Conservation (phyloP, 1,140 invertebrate genomes). For the Microplitis demolitor region DNA sequence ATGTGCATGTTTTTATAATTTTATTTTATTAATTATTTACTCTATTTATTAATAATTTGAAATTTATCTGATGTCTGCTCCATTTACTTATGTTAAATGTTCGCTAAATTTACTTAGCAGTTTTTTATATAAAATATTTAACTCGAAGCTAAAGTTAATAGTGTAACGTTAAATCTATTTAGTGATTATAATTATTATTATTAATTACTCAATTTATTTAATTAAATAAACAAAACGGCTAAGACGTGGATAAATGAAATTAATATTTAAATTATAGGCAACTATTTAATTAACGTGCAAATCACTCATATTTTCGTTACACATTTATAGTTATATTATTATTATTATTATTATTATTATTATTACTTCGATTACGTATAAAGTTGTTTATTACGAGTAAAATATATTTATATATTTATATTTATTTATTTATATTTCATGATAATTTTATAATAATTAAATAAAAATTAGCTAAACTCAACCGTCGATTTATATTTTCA, state of each 20-base stretch:
- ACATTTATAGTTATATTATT: neutral
- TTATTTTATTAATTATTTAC: too few species aligned
- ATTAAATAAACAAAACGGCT: neutral
- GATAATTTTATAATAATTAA: neutral
- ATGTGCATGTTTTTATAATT: too few species aligned
- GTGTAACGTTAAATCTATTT: too few species aligned
- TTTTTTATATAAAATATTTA: neutral
- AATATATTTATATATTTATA: neutral
- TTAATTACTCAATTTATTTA: neutral
- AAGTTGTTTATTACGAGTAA: neutral
- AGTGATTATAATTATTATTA: neutral
- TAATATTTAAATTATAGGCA: too few species aligned
- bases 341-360: neutral
- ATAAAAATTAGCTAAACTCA: slow-evolving; percentile 24
- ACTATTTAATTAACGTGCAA: too few species aligned
- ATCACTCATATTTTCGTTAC: too few species aligned
- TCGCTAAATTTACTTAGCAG: too few species aligned
- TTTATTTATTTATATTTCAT: neutral
- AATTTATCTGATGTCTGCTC: too few species aligned
- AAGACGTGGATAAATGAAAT: slow-evolving; percentile 1
- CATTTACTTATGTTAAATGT: too few species aligned
- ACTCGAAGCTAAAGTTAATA: too few species aligned
- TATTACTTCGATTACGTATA: slow-evolving; percentile 6
- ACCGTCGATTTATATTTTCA: neutral
- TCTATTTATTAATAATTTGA: too few species aligned